Conservation (phyloP, 2,888 invertebrate species). For the Cerastis rubricosa region DNA sequence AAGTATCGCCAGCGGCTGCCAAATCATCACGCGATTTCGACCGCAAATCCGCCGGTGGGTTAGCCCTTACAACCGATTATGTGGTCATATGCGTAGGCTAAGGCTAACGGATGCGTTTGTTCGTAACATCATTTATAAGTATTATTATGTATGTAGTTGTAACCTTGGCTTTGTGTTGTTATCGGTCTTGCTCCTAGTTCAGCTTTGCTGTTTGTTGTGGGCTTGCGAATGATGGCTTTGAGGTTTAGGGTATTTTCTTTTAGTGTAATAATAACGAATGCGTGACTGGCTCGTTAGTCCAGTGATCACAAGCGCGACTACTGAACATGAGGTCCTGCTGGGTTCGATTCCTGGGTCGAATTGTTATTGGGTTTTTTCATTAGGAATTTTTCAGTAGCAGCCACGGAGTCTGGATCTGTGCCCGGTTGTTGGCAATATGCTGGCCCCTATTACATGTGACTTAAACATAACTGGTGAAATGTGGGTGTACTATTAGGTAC, state of each 20-base stretch:
- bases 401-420: too few species aligned
- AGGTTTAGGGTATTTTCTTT: not conserved
- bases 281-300: too few species aligned
- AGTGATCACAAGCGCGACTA: too few species aligned
- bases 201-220: not conserved
- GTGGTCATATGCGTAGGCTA: slow-evolving; percentile 54
- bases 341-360: too few species aligned
- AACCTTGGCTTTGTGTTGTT: slow-evolving; percentile 61
- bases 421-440: too few species aligned
- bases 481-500: too few species aligned
- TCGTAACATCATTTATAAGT: slow-evolving; percentile 59
- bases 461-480: too few species aligned
- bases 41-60: slow-evolving; percentile 44
- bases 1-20: slow-evolving; percentile 18
- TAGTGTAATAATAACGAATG: not conserved
- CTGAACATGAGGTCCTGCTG: too few species aligned
- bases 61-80: slow-evolving; percentile 50
- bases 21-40: slow-evolving; percentile 49
- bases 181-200: slow-evolving; percentile 17
- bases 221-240: not conserved
- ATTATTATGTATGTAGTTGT: slow-evolving; percentile 43
- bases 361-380: too few species aligned
- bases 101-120: slow-evolving; percentile 67
- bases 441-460: too few species aligned
- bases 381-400: too few species aligned